Evolutionary conservation across 30 jellyfish, hydroid and myxozoan genomes (phyloP).

Genomic region (Aurelia aurita): DNA sequence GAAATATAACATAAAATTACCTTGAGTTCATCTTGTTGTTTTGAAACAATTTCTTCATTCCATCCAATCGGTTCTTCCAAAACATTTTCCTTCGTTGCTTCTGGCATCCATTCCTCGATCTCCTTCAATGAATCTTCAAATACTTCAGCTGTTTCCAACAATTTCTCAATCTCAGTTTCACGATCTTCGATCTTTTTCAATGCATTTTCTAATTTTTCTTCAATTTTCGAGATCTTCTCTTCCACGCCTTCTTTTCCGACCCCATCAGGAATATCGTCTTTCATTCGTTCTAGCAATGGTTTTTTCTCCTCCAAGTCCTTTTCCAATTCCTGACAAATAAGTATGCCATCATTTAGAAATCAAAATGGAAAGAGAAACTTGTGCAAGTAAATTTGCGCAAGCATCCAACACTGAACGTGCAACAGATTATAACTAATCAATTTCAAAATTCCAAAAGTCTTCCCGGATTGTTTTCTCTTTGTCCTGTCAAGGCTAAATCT

Average conservation of each 20-base stretch:
- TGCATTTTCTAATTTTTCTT: slow-evolving; percentile 34
- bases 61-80: slow-evolving; percentile 67
- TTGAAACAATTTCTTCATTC: slow-evolving; percentile 53
- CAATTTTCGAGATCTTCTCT: slow-evolving; percentile 60
- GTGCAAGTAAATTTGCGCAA: too few species aligned
- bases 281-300: slow-evolving; percentile 35
- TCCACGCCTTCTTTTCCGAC: slow-evolving; percentile 69
- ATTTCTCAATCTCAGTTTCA: slow-evolving; percentile 53
- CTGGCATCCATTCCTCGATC: slow-evolving; percentile 87
- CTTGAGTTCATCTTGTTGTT: slow-evolving; percentile 76
- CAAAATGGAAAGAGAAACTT: too few species aligned
- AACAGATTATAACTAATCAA: too few species aligned
- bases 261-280: slow-evolving; percentile 53
- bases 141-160: slow-evolving; percentile 60
- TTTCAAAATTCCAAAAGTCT: too few species aligned
- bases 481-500: too few species aligned
- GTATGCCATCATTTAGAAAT: too few species aligned
- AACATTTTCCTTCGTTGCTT: slow-evolving; percentile 54
- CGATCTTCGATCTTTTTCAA: slow-evolving; percentile 58
- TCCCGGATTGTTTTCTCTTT: too few species aligned
- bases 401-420: too few species aligned
- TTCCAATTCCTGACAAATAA: slow-evolving; percentile 41
- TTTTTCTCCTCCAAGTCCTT: slow-evolving; percentile 55
- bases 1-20: slow-evolving; percentile 5
- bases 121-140: slow-evolving; percentile 70